Percentiles rank a stretch among this genome's conserved stretches.
These are phyloP conservation scores for Bathynomus jamesi DNA, from an alignment of 1,140 invertebrate genomes.

Conservation along the genomic window DNA sequence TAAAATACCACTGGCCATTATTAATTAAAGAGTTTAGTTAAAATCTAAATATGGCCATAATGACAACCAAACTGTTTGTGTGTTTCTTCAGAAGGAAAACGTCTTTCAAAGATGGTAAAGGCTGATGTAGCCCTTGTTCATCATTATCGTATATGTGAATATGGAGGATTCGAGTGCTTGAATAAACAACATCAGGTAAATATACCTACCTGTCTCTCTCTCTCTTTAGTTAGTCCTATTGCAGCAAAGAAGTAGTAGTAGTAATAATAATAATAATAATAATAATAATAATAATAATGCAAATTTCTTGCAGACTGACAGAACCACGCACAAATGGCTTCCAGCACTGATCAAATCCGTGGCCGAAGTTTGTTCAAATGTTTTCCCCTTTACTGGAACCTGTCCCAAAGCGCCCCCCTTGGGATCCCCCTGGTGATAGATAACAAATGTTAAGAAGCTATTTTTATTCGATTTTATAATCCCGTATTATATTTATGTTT, in stretches of 20 bases:
- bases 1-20: slow-evolving; percentile 38
- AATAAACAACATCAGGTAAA: slow-evolving; percentile 44
- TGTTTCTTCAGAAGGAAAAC: background rate
- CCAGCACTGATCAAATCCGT: slow-evolving; percentile 6
- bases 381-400: slow-evolving; percentile 18
- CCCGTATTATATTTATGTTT: too few species aligned
- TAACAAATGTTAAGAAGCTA: too few species aligned
- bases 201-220: too few species aligned
- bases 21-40: too few species aligned
- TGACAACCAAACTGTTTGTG: too few species aligned
- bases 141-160: slow-evolving; percentile 81
- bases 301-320: too few species aligned
- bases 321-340: slow-evolving; percentile 24
- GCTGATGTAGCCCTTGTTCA: slow-evolving; percentile 74
- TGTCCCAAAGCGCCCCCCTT: slow-evolving; percentile 34
- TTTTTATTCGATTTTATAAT: too few species aligned
- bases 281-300: too few species aligned
- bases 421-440: slow-evolving; percentile 36
- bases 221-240: too few species aligned
- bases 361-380: slow-evolving; percentile 7
- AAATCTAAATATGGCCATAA: too few species aligned
- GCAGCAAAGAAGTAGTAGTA: too few species aligned
- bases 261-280: too few species aligned
- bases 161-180: slow-evolving; percentile 74
- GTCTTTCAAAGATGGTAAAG: slow-evolving; percentile 52